Evolutionary conservation across 1,140 invertebrate genomes (phyloP).

Genomic region (Drosophila carrolli): DNA sequence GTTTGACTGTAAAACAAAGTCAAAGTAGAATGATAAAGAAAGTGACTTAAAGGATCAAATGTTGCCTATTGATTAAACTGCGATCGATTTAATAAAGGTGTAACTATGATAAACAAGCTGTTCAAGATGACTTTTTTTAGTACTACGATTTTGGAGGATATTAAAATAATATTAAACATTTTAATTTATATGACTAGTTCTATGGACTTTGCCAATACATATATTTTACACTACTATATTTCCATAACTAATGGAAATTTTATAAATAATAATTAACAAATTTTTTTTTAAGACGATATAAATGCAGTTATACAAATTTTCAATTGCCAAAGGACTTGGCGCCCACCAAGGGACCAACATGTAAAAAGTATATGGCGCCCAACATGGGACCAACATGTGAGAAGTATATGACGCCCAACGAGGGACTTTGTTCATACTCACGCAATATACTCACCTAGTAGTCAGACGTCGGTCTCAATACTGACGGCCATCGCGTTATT

Average conservation of each 20-base stretch:
- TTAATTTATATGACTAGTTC: background rate
- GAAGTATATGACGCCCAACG: background rate
- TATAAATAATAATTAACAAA: background rate
- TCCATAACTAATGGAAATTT: background rate
- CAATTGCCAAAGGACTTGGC: background rate
- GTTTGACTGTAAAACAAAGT: slow-evolving; percentile 71
- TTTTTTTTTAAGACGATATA: background rate
- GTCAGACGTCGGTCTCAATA: slow-evolving; percentile 99
- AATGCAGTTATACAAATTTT: background rate
- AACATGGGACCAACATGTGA: background rate
- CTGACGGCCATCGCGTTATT: slow-evolving; percentile 91
- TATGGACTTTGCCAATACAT: background rate
- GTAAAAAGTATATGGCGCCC: background rate
- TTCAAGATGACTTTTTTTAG: background rate
- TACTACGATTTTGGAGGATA: background rate
- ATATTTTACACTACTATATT: background rate
- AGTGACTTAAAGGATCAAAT: background rate
- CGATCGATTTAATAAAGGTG: background rate
- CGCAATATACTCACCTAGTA: slow-evolving; percentile 89
- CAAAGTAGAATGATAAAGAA: background rate
- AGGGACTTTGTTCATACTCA: slow-evolving; percentile 10
- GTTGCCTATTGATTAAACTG: slow-evolving; percentile 3
- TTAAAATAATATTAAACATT: background rate
- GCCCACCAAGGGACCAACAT: background rate
- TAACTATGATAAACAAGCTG: background rate